Evolutionary conservation across 2,797 vertebrate species (phyloP), one percentile per base, ranked within the genome.

Genomic region (Tympanoctomys barrerae): DNA sequence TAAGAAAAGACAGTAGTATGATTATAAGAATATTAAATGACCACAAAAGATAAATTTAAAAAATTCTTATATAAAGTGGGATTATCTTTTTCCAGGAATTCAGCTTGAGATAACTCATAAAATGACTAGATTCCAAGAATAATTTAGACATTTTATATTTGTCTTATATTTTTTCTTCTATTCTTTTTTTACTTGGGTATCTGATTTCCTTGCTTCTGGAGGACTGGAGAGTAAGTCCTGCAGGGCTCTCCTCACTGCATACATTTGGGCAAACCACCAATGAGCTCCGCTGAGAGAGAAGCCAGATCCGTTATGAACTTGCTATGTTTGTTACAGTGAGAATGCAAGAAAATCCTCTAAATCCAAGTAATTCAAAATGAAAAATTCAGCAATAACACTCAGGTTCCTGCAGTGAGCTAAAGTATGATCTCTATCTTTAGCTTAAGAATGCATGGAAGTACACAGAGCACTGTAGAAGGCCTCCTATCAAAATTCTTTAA

Each of bases 21-120:
- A 97, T 96, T 95, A 94, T 77, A 81, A 93, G 92, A 90, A 93
- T 96, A 96, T 91, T 94, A 91, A 91, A 90, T 94, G 73, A 81
- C 85, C 81, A 96, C 84, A 92, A 89, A 97, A 91, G 86, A 94
- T 52, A 96, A 89, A 96, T 85, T 61, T 31, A n/a, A 68, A 80
- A 62, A 49, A 77, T 5, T 90, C 39, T 82, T 57, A 87, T 66
- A 54, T 13, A 77, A 57, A 94, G 66, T 28, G 11, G 21, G 61
- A 0, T 79, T 87, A 87, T 92, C 87, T 94, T 92, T 95, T 97
- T 89, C 92, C 49, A 95, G 68, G 89, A 97, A 96, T 93, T 86
- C 79, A 78, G 89, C 39, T 87, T 92, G 77, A 84, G 62, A 93
- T 36, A 39, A 39, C 33, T 95, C 36, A 92, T n/a, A 85, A 83